A percentile compares a stretch with the other conserved stretches of the same genome.
These are phyloP conservation scores for Conistra vaccinii DNA, from an alignment of 2,888 invertebrate genomes.

Conservation along the genomic window DNA sequence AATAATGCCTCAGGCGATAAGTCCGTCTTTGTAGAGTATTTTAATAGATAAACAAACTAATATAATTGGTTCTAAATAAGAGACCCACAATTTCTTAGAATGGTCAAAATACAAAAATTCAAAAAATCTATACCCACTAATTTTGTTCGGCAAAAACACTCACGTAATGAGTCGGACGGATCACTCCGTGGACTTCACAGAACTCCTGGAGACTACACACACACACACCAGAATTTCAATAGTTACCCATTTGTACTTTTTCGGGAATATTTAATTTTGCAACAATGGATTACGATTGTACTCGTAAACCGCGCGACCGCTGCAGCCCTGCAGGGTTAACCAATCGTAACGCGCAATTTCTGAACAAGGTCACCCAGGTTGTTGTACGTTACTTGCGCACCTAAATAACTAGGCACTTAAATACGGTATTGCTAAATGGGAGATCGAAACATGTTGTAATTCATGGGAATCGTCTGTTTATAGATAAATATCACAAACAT, in stretches of 20 bases:
- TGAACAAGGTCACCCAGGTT: constrained; percentile 61
- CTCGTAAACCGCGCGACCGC: background rate
- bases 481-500: constrained; percentile 25
- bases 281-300: background rate
- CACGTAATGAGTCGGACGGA: background rate
- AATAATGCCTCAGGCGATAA: too few species aligned
- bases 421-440: constrained; percentile 20
- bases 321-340: background rate
- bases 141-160: background rate
- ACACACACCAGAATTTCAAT: background rate
- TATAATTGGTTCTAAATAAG: background rate
- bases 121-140: background rate
- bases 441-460: constrained; percentile 22
- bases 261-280: background rate
- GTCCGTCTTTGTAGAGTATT: background rate
- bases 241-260: background rate
- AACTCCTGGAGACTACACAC: background rate
- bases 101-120: background rate
- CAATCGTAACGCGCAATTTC: constrained; percentile 44
- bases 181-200: background rate
- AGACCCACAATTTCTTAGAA: background rate
- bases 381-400: constrained; percentile 49
- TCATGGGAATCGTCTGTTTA: constrained; percentile 27
- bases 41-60: background rate
- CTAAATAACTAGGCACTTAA: constrained; percentile 22